These are phyloP conservation scores for Ophioderma brevispina DNA, from an alignment of 35 echinoderm and acorn worm genomes.

Conservation along the genomic window DNA sequence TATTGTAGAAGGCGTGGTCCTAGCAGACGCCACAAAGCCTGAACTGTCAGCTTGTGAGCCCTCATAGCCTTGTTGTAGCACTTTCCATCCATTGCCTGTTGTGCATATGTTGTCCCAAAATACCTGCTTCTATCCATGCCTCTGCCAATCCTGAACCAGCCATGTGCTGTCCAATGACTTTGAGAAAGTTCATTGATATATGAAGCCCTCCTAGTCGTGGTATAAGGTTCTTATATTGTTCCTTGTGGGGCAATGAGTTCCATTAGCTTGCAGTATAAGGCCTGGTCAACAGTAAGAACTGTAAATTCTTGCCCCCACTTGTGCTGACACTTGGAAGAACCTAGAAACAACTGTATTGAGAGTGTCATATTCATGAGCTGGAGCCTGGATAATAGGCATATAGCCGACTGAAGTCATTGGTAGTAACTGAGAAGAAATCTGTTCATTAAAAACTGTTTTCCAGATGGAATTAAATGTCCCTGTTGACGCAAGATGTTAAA, in stretches of 20 bases:
- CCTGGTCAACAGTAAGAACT: constrained; percentile 58
- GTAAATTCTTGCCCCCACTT: constrained; percentile 35
- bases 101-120: background rate
- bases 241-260: too few species aligned
- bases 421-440: too few species aligned
- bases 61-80: too few species aligned
- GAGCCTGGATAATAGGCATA: constrained; percentile 43
- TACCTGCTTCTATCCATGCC: background rate
- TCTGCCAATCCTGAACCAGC: background rate
- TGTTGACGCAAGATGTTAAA: too few species aligned
- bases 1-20: constrained; percentile 30
- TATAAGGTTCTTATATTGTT: too few species aligned
- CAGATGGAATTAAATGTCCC: too few species aligned
- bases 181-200: constrained; percentile 68
- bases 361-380: constrained; percentile 49
- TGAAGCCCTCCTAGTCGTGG: constrained; percentile 62
- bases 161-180: background rate
- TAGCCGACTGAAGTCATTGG: constrained; percentile 42
- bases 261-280: constrained; percentile 49
- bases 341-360: constrained; percentile 17
- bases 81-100: too few species aligned
- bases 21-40: too few species aligned
- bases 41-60: too few species aligned
- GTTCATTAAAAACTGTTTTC: too few species aligned
- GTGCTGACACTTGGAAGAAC: too few species aligned